These are phyloP conservation scores for Eupithecia subfuscata DNA, from an alignment of 2,888 invertebrate genomes.

Conservation along the genomic window DNA sequence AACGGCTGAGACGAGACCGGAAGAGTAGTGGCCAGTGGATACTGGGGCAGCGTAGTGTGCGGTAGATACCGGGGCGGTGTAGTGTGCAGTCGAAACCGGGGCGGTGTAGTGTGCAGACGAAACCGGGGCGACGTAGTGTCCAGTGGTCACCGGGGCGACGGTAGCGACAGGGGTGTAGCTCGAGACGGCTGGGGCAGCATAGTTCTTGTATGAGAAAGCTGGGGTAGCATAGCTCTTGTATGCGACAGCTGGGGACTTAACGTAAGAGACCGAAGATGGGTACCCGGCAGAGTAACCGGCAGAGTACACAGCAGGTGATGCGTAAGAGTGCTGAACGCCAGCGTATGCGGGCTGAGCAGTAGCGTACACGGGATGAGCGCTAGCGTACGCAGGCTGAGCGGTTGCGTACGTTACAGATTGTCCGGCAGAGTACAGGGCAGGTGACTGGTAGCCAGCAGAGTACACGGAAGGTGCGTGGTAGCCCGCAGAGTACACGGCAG, in stretches of 20 bases:
- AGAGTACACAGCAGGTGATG: conserved; percentile 16
- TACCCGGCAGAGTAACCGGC: conserved; percentile 20
- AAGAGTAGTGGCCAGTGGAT: conserved; percentile 1
- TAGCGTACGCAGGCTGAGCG: conserved; percentile 13
- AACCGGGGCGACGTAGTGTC: conserved; percentile 19
- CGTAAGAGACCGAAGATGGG: conserved; percentile 9
- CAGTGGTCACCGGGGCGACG: conserved; percentile 8
- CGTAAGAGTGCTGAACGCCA: conserved; percentile 4
- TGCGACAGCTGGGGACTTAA: neutral
- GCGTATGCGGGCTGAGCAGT: conserved; percentile 14
- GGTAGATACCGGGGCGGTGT: conserved; percentile 13
- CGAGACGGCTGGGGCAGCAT: conserved; percentile 17
- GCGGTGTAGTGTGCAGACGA: conserved; percentile 11
- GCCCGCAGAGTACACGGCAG: conserved; percentile 6
- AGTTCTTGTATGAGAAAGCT: conserved; percentile 23
- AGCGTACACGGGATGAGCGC: conserved; percentile 11
- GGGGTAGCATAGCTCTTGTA: conserved; percentile 9
- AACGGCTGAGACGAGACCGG: conserved; percentile 3
- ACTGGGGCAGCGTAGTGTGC: conserved; percentile 18
- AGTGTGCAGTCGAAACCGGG: conserved; percentile 10
- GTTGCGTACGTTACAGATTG: neutral
- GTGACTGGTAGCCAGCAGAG: conserved; percentile 15
- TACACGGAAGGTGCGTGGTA: conserved; percentile 6
- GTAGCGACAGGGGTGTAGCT: conserved; percentile 19
- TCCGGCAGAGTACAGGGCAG: conserved; percentile 3